Base-by-base conservation (phyloP, 2,888 invertebrate genomes). In the Orthonevra nobilis region DNA sequence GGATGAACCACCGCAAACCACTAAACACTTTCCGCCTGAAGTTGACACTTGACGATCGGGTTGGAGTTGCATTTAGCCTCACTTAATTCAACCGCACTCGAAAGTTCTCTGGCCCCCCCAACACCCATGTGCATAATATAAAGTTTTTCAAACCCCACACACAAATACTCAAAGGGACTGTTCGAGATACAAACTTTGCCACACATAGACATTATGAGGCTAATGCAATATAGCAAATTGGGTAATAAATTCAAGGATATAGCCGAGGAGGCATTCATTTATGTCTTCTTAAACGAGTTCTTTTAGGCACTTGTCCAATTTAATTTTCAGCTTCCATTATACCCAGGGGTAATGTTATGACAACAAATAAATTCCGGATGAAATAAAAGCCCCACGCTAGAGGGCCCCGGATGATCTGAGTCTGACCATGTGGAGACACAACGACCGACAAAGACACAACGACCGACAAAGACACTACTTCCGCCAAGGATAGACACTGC, bases 271-370 rank as follows among this genome's bases (percentile, higher is more conserved):
- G 64, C 81, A 81, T 70, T 70, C 81, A 75, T 64, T 81, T 75
- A 81, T 81, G 69, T 81, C 81, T 75, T 81, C 81, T 81, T 70
- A 64, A 75, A 75, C 64, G 75, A 75, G 75, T 73, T 69, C 75
- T 75, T 81, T 75, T 81, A 81, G 82, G 82, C 82, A 79, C 82
- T 82, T 81, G 82, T 82, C 82, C 82, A 82, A 82, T 82, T 82
- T 82, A 82, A 82, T 82, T 82, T 81, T 70, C 81, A 82, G 81
- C 69, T 79, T 74, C 81, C 77, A 66, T 74, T 68, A 81, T 74
- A 63, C 81, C 66, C 63, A 38, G 19, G 69, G 73, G 73, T 61
- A 73, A 60, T 73, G 73, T 79, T 72, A 79, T 79, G 79, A 79
- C 79, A 79, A 79, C 66, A 79, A 79, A 79, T 79, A 73, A 73